Conservation (phyloP, 2,888 invertebrate species). For the Microdon myrmicae region DNA sequence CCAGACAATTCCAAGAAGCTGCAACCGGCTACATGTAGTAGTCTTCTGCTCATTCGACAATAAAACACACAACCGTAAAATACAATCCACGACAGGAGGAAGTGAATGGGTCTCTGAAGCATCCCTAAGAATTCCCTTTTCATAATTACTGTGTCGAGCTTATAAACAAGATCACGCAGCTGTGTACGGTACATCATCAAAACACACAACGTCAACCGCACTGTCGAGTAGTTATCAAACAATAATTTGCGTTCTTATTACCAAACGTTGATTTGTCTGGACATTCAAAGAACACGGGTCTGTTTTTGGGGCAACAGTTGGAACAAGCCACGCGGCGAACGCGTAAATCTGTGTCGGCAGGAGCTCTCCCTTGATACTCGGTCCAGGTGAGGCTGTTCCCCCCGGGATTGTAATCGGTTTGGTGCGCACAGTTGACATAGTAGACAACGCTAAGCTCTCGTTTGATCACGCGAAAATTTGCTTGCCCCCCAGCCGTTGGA, state of each 20-base stretch:
- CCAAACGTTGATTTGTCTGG: slow-evolving; percentile 34
- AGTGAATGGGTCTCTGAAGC: slow-evolving; percentile 19
- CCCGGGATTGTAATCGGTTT: slow-evolving; percentile 11
- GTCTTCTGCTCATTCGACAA: slow-evolving; percentile 29
- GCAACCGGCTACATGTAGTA: too few species aligned
- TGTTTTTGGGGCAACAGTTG: slow-evolving; percentile 28
- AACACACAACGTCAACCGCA: slow-evolving; percentile 7
- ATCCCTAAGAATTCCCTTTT: slow-evolving; percentile 6
- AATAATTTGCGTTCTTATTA: slow-evolving; percentile 42
- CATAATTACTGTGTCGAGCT: slow-evolving; percentile 3
- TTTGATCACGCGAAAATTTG: slow-evolving; percentile 31
- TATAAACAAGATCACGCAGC: slow-evolving; percentile 15
- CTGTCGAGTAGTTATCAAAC: slow-evolving; percentile 10
- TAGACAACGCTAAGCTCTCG: slow-evolving; percentile 13
- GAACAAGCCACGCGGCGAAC: slow-evolving; percentile 24
- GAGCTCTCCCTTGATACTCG: slow-evolving; percentile 26
- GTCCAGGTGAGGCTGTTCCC: slow-evolving; percentile 22
- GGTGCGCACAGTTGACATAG: slow-evolving; percentile 22
- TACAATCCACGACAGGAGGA: slow-evolving; percentile 43
- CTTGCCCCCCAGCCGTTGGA: slow-evolving; percentile 5
- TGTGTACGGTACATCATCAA: slow-evolving; percentile 16
- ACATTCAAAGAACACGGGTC: slow-evolving; percentile 28
- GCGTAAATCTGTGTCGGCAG: slow-evolving; percentile 37
- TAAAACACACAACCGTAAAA: slow-evolving; percentile 41
- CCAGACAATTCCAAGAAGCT: slow-evolving; percentile 17